These are phyloP conservation scores for Sphaerophoria taeniata DNA, from an alignment of 2,888 invertebrate species.

Conservation along the genomic window DNA sequence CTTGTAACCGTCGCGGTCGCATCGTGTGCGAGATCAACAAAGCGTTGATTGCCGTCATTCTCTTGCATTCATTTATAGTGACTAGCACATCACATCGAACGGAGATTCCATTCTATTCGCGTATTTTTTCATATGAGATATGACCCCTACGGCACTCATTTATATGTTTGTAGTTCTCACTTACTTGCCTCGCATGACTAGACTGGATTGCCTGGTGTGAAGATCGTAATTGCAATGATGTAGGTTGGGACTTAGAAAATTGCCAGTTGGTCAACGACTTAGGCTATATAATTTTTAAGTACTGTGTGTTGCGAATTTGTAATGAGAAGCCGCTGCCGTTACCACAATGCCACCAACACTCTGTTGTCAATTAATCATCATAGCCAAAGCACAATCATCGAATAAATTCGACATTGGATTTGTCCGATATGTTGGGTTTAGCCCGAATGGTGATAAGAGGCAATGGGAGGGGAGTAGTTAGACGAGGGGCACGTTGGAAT, in stretches of 20 bases:
- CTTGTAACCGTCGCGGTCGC: not conserved
- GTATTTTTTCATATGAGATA: not conserved
- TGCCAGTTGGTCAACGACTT: slow-evolving; percentile 29
- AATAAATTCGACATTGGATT: slow-evolving; percentile 43
- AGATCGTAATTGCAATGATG: slow-evolving; percentile 1
- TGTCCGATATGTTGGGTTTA: slow-evolving; percentile 17
- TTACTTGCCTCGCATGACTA: not conserved
- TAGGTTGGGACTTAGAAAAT: not conserved
- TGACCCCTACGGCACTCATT: not conserved
- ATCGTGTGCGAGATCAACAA: slow-evolving; percentile 40
- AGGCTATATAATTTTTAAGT: not conserved
- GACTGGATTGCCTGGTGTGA: not conserved
- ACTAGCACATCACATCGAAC: not conserved
- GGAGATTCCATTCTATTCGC: not conserved
- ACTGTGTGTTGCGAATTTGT: slow-evolving; percentile 48
- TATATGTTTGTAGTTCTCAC: not conserved
- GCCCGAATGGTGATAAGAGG: no score
- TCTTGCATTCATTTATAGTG: slow-evolving; percentile 3
- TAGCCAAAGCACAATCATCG: not conserved
- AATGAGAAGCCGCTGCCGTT: slow-evolving; percentile 28
- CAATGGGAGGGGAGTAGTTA: no score
- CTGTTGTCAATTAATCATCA: slow-evolving; percentile 58
- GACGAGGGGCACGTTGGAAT: no score
- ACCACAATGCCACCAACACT: not conserved
- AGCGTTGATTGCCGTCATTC: slow-evolving; percentile 27